Evolutionary conservation across 2,113 vertebrate genomes (phyloP), one percentile per base, ranked within the genome.

Genomic region (Typhlomys cinereus): DNA sequence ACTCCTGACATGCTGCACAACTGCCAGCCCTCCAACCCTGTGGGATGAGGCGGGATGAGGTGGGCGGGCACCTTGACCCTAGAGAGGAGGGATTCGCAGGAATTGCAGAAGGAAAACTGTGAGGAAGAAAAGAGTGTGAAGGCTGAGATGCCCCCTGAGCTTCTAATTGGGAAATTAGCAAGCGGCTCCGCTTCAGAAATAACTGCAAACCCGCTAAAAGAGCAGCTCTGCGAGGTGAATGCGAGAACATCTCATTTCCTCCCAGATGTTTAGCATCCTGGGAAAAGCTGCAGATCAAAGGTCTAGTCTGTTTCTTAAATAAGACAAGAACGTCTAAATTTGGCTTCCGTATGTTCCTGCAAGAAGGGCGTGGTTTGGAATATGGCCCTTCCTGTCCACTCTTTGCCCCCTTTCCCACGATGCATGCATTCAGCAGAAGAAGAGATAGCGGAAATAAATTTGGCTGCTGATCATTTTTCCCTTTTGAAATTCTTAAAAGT

Each of bases 271-370:
- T 71, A 94, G 83, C 78, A 92, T 78, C 52, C 62, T 94, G 85
- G 89, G 88, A 94, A 94, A 95, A 88, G 93, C 78, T 94, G 62
- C 78, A 90, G 75, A 90, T 95, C 88, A 92, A 95, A 95, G 70
- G 70, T 88, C 66, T 91, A 20, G 25, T 25, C 76, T 85, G 93
- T 74, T 96, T 94, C 91, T 96, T 84, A 89, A 89, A 64, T 67
- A 21, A 76, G 62, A 82, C 76, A 91, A 64, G 52, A 62, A 46
- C 44, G 52, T 39, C n/a, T n/a, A 4, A 50, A 44, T 92, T 93
- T 92, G 61, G 41, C 34, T 84, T 57, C 14, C 48, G 70, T n/a
- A 20, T n/a, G 39, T 88, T 79, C 39, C 50, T 20, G 6, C 79
- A 82, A 84, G 41, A 91, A 85, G 52, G n/a, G n/a, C 36, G 59